Evolutionary conservation across 2,888 invertebrate genomes (phyloP), one percentile per base, ranked within the genome.

Genomic region (Drosophila limbata): DNA sequence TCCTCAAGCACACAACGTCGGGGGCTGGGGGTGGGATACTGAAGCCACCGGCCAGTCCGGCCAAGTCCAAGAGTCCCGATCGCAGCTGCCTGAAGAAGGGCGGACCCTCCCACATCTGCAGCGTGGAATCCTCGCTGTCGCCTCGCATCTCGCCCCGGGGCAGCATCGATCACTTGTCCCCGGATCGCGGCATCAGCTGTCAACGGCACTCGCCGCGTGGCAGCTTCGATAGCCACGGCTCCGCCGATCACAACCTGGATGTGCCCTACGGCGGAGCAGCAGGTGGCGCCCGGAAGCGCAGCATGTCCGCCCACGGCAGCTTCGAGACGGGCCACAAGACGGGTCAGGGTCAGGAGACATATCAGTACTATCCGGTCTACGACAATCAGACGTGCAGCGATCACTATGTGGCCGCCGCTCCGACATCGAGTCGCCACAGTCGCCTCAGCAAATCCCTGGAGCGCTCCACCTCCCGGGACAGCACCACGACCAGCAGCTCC

Each of bases 381-480:
- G 92, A 92, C 76, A 92, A 91, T 81, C 92, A 91, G 77, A 91
- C 92, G 17, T 90, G 90, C 68, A 92, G 91, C 50, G 92, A 91
- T 79, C 91, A 91, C 53, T 92, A 92, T 66, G 91, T 91, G 48
- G 90, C 92, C n/a, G 87, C 90, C 4, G 88, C 89, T 2, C 84
- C 90, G 39, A 81, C 86, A 1, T 72, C 66, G 25, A 76, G 45
- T 35, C 67, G 73, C 5, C 25, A 25, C 59, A 70, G 73, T 31
- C 91, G 92, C 11, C 77, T 90, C n/a, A 92, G 92, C 68, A 93
- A 92, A 55, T 92, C 92, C 0, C 73, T 92, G 8, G 93, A 93
- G 66, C 92, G 93, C 3, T 91, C 92, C n/a, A 87, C 91, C 3
- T 92, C 93, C 0, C 88, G 92, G 6, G 92, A 92, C 44, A 92